Conservation (phyloP, 2,113 vertebrate genomes). For the Physeter macrocephalus region DNA sequence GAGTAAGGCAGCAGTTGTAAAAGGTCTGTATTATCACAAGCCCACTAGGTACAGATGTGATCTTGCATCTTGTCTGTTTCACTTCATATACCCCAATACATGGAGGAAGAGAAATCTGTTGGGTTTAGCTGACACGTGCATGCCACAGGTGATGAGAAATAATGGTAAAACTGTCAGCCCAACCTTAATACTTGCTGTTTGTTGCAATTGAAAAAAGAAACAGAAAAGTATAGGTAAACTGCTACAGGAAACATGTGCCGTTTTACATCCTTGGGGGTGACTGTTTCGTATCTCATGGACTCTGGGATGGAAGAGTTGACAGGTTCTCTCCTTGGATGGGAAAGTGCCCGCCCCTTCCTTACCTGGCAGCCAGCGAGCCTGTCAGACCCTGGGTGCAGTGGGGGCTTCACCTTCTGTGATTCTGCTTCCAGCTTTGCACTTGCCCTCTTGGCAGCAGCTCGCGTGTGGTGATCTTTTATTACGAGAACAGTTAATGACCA, state of each 20-base stretch:
- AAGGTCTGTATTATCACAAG: neutral
- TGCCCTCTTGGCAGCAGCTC: neutral
- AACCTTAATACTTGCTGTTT: neutral
- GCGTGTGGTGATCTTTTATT: neutral
- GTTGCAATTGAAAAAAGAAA: neutral
- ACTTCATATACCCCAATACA: neutral
- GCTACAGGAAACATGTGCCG: neutral
- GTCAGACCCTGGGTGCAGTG: accelerated
- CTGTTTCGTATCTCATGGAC: neutral
- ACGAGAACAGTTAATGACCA: neutral
- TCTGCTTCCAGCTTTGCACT: neutral
- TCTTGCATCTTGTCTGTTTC: neutral
- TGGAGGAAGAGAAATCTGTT: neutral
- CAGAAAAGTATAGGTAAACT: neutral
- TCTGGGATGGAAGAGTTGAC: neutral
- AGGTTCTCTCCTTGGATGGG: neutral
- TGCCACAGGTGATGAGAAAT: neutral
- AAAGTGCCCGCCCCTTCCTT: neutral
- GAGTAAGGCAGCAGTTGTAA: neutral
- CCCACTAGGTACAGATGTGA: neutral
- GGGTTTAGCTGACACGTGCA: neutral
- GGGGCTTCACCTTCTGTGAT: neutral
- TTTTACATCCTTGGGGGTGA: neutral
- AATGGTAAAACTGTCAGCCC: neutral
- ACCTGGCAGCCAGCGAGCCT: neutral